phyloP scores from a whole-genome alignment of 2,797 vertebrate species.

The Lagocephalus sceleratus region DNA sequence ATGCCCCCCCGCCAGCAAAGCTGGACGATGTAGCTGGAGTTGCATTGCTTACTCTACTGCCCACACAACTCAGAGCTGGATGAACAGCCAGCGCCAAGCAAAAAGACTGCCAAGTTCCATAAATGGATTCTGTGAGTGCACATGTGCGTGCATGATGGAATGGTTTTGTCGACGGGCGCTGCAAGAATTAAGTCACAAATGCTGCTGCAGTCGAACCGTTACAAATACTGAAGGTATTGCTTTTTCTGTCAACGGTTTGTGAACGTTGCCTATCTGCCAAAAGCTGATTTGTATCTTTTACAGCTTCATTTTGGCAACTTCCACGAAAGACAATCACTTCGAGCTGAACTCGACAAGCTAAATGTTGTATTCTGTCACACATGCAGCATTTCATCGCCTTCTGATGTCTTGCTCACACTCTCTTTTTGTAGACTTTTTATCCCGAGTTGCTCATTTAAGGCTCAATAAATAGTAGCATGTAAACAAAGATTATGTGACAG shows the following conservation, averaged over 20 bases:
- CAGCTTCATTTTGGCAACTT: background rate
- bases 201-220: constrained; percentile 1
- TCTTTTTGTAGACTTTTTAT: background rate
- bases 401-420: background rate
- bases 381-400: background rate
- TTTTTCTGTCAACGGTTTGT: constrained; percentile 1
- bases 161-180: constrained; percentile 24
- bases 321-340: background rate
- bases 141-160: background rate
- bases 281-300: background rate
- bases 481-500: too few relatives aligned
- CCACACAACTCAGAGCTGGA: constrained; percentile 10
- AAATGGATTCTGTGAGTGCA: constrained; percentile 3
- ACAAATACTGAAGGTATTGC: background rate
- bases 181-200: background rate
- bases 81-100: constrained; percentile 18
- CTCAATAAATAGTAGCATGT: too few relatives aligned
- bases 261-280: background rate
- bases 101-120: constrained; percentile 26
- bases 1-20: background rate
- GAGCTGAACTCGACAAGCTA: background rate
- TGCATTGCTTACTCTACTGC: constrained; percentile 19
- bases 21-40: constrained; percentile 15
- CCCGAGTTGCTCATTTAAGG: too few relatives aligned
- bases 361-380: too few relatives aligned